Conservation (phyloP, 1,140 invertebrate genomes). For the Drosophila lini region DNA sequence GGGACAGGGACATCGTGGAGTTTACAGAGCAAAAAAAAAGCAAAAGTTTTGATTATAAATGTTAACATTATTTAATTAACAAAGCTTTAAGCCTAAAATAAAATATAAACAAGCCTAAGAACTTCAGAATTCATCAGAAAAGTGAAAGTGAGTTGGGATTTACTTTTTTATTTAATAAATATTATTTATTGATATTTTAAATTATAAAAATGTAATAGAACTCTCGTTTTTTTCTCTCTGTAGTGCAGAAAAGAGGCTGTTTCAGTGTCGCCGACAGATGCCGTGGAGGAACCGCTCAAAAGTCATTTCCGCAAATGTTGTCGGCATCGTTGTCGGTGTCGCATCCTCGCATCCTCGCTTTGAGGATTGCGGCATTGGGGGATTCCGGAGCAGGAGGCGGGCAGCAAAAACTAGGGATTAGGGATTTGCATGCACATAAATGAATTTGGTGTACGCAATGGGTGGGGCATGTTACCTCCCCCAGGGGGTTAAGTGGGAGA, state of each 20-base stretch:
- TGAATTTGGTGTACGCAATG: slow-evolving; percentile 76
- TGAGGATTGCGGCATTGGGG: slow-evolving; percentile 19
- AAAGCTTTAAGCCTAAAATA: background rate
- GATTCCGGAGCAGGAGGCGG: slow-evolving; percentile 25
- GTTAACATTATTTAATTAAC: background rate
- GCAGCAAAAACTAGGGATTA: slow-evolving; percentile 79
- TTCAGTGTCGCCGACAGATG: slow-evolving; percentile 45
- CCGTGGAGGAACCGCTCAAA: slow-evolving; percentile 74
- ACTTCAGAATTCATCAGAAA: background rate
- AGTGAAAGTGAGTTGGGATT: background rate
- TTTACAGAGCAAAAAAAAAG: background rate
- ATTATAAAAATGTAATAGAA: background rate
- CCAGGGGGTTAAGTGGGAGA: slow-evolving; percentile 11
- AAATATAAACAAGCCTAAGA: rapidly evolving
- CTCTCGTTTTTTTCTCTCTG: background rate
- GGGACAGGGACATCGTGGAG: slow-evolving; percentile 5
- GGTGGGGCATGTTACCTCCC: background rate
- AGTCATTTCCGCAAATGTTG: slow-evolving; percentile 80
- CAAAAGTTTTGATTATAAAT: too few relatives aligned
- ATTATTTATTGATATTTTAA: background rate
- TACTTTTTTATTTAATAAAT: background rate
- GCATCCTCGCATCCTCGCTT: slow-evolving; percentile 46
- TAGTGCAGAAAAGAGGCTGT: slow-evolving; percentile 2
- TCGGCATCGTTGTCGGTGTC: slow-evolving; percentile 59
- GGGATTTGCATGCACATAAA: slow-evolving; percentile 82